A percentile compares a stretch with the other conserved stretches of the same genome.
These are phyloP conservation scores for Neocrepidodera transversa DNA, from an alignment of 2,888 invertebrate genomes.

Conservation along the genomic window DNA sequence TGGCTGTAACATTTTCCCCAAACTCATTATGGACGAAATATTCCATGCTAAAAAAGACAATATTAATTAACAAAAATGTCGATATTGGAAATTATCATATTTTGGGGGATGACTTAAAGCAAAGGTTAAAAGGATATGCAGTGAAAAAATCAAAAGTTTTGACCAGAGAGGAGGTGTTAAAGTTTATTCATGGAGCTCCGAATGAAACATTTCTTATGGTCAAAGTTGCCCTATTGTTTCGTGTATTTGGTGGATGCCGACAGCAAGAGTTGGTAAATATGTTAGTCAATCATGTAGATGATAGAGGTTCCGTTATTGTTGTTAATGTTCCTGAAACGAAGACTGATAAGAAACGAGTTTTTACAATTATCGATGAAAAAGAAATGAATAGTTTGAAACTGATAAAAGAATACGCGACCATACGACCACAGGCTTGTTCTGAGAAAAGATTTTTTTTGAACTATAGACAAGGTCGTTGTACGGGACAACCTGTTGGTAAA, in stretches of 20 bases:
- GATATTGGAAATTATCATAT: no score
- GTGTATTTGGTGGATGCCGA: slow-evolving; percentile 2
- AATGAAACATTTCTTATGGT: slow-evolving; percentile 5
- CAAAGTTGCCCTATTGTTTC: not conserved
- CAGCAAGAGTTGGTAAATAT: not conserved
- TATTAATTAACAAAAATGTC: no score
- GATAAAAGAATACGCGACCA: not conserved
- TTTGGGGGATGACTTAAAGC: no score
- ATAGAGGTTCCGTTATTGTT: not conserved
- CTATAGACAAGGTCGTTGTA: not conserved
- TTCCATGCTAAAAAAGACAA: no score
- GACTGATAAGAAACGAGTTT: not conserved
- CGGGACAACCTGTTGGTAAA: not conserved
- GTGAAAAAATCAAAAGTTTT: no score
- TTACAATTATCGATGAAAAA: not conserved
- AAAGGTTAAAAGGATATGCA: no score
- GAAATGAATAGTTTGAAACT: not conserved
- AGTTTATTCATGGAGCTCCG: slow-evolving; percentile 9
- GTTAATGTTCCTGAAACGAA: no score
- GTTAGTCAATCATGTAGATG: not conserved
- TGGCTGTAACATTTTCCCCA: no score
- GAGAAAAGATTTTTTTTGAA: not conserved
- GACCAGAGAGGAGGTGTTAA: not conserved
- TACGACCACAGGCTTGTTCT: not conserved
- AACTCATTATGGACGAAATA: no score